Percentiles rank a stretch among this genome's conserved stretches.
Conservation (phyloP, 2,888 invertebrate genomes). For the Synergus japonicus region DNA sequence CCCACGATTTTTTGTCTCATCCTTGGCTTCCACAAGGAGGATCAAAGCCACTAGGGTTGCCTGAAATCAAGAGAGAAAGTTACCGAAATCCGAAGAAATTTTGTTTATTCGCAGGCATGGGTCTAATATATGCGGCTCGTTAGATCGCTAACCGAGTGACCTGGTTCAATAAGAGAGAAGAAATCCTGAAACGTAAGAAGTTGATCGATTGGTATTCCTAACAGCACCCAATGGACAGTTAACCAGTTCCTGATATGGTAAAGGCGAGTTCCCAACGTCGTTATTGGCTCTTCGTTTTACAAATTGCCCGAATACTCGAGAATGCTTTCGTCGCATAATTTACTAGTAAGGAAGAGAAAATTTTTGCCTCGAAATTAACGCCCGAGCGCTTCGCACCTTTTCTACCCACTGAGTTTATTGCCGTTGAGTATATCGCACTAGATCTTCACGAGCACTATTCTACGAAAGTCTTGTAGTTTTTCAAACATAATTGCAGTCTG, state of each 20-base stretch:
- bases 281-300: conserved; percentile 27
- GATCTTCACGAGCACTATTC: conserved; percentile 15
- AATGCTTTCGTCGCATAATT: conserved; percentile 40
- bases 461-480: neutral
- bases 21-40: conserved; percentile 62
- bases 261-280: conserved; percentile 55
- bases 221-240: conserved; percentile 63
- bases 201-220: conserved; percentile 70
- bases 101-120: conserved; percentile 46
- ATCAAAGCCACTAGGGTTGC: conserved; percentile 55
- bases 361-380: conserved; percentile 34
- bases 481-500: neutral
- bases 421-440: conserved; percentile 5
- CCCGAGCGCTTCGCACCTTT: conserved; percentile 21
- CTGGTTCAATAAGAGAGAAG: conserved; percentile 69
- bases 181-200: conserved; percentile 65
- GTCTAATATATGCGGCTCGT: conserved; percentile 54
- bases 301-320: conserved; percentile 7
- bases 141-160: conserved; percentile 68
- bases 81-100: neutral
- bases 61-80: conserved; percentile 57
- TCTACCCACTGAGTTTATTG: conserved; percentile 24
- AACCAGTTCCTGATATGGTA: conserved; percentile 66
- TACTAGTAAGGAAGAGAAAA: conserved; percentile 50
- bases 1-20: conserved; percentile 66